phyloP scores from a whole-genome alignment of 2,113 vertebrate genomes.

The Zingel zingel region DNA sequence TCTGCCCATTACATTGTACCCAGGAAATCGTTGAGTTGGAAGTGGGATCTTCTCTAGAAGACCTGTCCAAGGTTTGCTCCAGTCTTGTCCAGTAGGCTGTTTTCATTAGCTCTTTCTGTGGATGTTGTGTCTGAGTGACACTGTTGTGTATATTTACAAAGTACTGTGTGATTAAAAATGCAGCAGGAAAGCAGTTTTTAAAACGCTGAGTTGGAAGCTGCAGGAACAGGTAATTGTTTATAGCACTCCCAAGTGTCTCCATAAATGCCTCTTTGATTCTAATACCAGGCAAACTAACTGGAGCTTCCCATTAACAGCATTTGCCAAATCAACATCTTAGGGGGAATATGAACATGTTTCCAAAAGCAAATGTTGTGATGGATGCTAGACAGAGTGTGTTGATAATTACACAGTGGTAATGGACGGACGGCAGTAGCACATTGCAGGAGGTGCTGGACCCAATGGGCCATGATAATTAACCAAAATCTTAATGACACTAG shows the following conservation, averaged over 20 bases:
- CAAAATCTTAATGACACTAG: slow-evolving; percentile 80
- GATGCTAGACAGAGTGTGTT: slow-evolving; percentile 51
- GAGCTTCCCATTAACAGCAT: slow-evolving; percentile 53
- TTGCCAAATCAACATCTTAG: slow-evolving; percentile 69
- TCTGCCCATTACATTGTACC: background rate
- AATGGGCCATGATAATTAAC: slow-evolving; percentile 84
- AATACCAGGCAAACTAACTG: slow-evolving; percentile 43
- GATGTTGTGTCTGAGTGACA: background rate
- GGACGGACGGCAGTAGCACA: slow-evolving; percentile 63
- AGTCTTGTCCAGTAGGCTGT: background rate
- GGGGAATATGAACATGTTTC: slow-evolving; percentile 74
- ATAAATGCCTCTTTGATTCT: slow-evolving; percentile 60
- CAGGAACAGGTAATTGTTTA: slow-evolving; percentile 46
- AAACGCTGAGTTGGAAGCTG: slow-evolving; percentile 3
- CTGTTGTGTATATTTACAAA: slow-evolving; percentile 13
- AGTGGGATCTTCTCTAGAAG: background rate
- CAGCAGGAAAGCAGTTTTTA: slow-evolving; percentile 6
- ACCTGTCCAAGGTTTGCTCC: background rate
- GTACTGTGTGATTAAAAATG: slow-evolving; percentile 4
- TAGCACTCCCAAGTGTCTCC: slow-evolving; percentile 35
- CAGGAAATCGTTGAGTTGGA: background rate
- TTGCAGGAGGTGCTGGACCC: slow-evolving; percentile 70
- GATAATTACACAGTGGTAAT: slow-evolving; percentile 72
- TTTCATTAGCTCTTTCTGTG: slow-evolving; percentile 6
- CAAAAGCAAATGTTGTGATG: slow-evolving; percentile 56